Conservation (phyloP, 1,140 invertebrate genomes). For the Phymorhynchus buccinoides region DNA sequence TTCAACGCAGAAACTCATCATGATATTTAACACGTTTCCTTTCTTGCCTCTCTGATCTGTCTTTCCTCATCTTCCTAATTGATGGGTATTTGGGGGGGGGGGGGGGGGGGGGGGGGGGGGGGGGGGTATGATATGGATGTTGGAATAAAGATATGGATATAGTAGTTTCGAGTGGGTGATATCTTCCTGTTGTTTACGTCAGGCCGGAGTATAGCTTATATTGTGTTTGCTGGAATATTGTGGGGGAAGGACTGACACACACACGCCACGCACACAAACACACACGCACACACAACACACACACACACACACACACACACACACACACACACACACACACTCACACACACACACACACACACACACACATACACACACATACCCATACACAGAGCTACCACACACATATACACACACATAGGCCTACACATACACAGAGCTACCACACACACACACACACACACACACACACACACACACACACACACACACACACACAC, state of each 20-base stretch:
- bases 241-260: background rate
- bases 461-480: background rate
- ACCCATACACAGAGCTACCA: constrained; percentile 26
- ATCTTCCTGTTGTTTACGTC: no score
- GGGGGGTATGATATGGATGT: no score
- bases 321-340: background rate
- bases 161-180: no score
- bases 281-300: no score
- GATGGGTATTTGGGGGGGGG: no score
- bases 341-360: background rate
- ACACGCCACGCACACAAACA: background rate
- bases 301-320: constrained; percentile 12
- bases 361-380: constrained; percentile 18
- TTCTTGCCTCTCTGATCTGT: no score
- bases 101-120: no score
- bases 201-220: no score
- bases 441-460: background rate
- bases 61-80: background rate
- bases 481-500: constrained; percentile 11
- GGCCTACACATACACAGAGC: no score
- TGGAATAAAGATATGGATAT: background rate
- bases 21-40: no score
- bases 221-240: background rate
- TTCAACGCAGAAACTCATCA: no score
- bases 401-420: no score